A percentile compares a stretch with the other conserved stretches of the same genome.
These are phyloP conservation scores for Cryptoprocta ferox DNA, from an alignment of 2,797 vertebrate genomes.

Conservation along the genomic window DNA sequence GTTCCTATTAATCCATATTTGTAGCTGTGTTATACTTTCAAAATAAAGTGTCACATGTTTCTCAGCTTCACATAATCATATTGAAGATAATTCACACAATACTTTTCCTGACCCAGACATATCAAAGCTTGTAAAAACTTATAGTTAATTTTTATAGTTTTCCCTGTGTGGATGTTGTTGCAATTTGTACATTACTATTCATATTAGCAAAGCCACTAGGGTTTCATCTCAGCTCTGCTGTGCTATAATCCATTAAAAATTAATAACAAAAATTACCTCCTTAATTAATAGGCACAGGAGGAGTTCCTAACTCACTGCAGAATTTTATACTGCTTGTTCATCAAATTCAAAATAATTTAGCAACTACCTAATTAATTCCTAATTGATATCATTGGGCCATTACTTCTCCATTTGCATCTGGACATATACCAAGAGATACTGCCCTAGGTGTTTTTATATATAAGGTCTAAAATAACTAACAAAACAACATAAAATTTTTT, in stretches of 20 bases:
- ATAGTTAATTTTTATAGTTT: constrained; percentile 28
- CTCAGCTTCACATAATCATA: not conserved
- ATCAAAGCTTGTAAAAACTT: constrained; percentile 9
- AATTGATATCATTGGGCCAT: constrained; percentile 83
- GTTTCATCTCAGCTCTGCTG: constrained; percentile 69
- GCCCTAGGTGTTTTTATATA: constrained; percentile 49
- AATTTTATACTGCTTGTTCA: constrained; percentile 80
- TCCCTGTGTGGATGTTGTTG: constrained; percentile 31
- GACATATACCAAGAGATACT: constrained; percentile 60
- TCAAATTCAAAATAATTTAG: constrained; percentile 83
- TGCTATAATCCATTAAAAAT: constrained; percentile 78
- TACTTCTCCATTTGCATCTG: constrained; percentile 77
- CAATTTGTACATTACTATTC: constrained; percentile 43
- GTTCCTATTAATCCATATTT: not conserved
- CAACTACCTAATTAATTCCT: constrained; percentile 84
- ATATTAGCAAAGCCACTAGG: constrained; percentile 60
- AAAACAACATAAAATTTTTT: not conserved
- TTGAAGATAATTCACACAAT: not conserved
- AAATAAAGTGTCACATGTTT: not conserved
- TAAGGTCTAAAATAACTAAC: not conserved
- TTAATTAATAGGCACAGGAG: constrained; percentile 85
- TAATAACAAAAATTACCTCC: constrained; percentile 84
- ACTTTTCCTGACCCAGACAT: not conserved
- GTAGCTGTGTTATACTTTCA: not conserved
- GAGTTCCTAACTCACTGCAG: constrained; percentile 78